A percentile compares a stretch with the other conserved stretches of the same genome.
Evolutionary conservation across 2,797 vertebrate genomes (phyloP).

Genomic region (Gallinago nigripennis): DNA sequence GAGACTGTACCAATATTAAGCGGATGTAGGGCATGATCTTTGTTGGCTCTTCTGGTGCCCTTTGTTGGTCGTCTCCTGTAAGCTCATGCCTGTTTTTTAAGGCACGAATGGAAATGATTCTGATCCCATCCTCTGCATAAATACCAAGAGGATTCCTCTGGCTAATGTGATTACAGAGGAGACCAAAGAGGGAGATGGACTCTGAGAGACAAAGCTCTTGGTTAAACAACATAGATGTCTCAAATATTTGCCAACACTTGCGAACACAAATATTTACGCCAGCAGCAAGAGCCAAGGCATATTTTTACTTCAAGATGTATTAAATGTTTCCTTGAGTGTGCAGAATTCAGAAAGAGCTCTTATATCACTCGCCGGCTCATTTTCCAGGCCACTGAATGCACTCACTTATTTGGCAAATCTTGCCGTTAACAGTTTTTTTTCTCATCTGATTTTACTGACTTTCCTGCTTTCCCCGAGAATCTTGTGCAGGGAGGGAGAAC

Average conservation of each 20-base stretch:
- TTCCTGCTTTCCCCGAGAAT: background rate
- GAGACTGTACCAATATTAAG: background rate
- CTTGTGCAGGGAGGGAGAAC: background rate
- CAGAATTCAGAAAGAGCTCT: slow-evolving; percentile 51
- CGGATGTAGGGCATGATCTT: background rate
- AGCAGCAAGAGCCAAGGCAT: slow-evolving; percentile 48
- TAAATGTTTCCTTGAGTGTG: slow-evolving; percentile 68
- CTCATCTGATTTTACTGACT: slow-evolving; percentile 44
- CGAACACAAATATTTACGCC: slow-evolving; percentile 67
- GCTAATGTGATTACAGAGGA: slow-evolving; percentile 53
- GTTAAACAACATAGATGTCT: slow-evolving; percentile 70
- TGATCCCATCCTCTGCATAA: background rate
- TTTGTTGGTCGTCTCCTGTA: background rate
- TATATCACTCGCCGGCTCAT: slow-evolving; percentile 60
- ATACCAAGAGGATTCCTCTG: slow-evolving; percentile 38
- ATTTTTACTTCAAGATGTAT: slow-evolving; percentile 67
- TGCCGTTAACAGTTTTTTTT: slow-evolving; percentile 1
- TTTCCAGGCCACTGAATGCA: slow-evolving; percentile 66
- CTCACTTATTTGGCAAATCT: slow-evolving; percentile 66
- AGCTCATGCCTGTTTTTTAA: background rate
- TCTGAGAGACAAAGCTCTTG: slow-evolving; percentile 62
- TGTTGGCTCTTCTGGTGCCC: background rate
- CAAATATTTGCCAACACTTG: slow-evolving; percentile 72
- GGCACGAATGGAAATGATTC: background rate
- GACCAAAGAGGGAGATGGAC: slow-evolving; percentile 50